A percentile compares a stretch with the other conserved stretches of the same genome.
These are phyloP conservation scores for Austrofundulus limnaeus DNA, from an alignment of 2,113 vertebrate species.

Conservation along the genomic window DNA sequence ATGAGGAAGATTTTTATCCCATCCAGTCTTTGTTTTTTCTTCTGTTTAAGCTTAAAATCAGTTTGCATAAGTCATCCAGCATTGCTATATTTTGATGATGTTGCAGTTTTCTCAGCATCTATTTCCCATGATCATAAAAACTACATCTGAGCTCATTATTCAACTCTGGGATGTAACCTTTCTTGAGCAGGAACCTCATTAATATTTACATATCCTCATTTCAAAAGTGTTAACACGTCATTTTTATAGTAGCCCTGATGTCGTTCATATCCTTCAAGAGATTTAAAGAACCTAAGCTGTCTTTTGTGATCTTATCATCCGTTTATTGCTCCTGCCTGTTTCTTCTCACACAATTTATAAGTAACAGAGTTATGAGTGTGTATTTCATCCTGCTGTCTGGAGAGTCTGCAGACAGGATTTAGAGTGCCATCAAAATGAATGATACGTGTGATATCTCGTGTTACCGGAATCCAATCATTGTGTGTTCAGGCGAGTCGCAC, in stretches of 20 bases:
- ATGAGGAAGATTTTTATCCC: background rate
- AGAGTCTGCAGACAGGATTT: constrained; percentile 42
- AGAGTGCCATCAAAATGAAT: constrained; percentile 45
- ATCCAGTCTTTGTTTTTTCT: no score
- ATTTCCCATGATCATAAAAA: constrained; percentile 1
- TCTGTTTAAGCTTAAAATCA: no score
- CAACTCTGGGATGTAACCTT: constrained; percentile 42
- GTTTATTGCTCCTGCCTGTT: constrained; percentile 51
- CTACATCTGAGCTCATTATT: constrained; percentile 22
- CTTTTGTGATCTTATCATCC: constrained; percentile 59
- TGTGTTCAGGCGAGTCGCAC: background rate
- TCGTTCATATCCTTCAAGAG: constrained; percentile 44
- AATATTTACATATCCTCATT: constrained; percentile 61
- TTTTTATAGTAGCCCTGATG: constrained; percentile 16
- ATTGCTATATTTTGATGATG: background rate
- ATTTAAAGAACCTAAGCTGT: constrained; percentile 57
- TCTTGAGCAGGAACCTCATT: constrained; percentile 36
- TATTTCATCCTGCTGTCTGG: constrained; percentile 43
- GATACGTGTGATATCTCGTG: constrained; percentile 26
- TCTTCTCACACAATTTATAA: constrained; percentile 43
- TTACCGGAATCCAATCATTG: constrained; percentile 10
- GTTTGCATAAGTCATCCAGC: background rate
- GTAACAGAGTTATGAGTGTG: constrained; percentile 32
- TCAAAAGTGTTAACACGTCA: constrained; percentile 42
- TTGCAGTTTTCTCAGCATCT: constrained; percentile 4